Evolutionary conservation across 2,888 invertebrate species (phyloP), one percentile per base, ranked within the genome.

Genomic region (Phaonia tiefii): DNA sequence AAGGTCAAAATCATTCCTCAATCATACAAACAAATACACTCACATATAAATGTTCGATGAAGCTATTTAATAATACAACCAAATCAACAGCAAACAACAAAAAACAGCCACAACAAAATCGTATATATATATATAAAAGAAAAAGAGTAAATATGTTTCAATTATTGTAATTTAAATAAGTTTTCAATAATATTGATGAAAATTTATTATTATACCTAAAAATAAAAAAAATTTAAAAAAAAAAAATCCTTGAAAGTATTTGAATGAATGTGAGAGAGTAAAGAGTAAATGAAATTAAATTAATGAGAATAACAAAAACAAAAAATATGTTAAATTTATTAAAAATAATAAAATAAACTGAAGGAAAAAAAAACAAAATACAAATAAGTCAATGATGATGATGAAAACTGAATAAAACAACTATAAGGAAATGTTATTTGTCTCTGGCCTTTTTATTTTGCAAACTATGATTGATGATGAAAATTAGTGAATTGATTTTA

Each of bases 111-210:
- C 22, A 56, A 67, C 67, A n/a, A 77, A 60, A 60, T 60, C 10
- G 65, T 31, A 77, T 10, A n/a, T 31, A 31, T 31, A 77, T 10
- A n/a, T 31, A 31, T 17, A 73, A 67, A 69, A n/a, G n/a, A n/a
- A n/a, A 73, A 74, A 75, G 75, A 81, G 69, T 75, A n/a, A n/a
- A n/a, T n/a, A 81, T 81, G 78, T 78, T 81, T 81, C 81, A 81
- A 81, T 81, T 81, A 81, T 78, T 81, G 81, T 78, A 81, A 81
- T 78, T 81, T 72, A 78, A 81, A 75, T 81, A 75, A 81, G 80
- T 81, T 81, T 78, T 56, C 80, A 78, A 63, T 75, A 69, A 56
- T 25, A 75, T 39, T 22, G 63, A 63, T 63, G 11, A 63, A 39
- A 63, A 31, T 5, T 31, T 31, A 31, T 31, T 31, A 31, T 31